These are phyloP conservation scores for Serilophus lunatus DNA, from an alignment of 2,113 vertebrate genomes.

Conservation along the genomic window DNA sequence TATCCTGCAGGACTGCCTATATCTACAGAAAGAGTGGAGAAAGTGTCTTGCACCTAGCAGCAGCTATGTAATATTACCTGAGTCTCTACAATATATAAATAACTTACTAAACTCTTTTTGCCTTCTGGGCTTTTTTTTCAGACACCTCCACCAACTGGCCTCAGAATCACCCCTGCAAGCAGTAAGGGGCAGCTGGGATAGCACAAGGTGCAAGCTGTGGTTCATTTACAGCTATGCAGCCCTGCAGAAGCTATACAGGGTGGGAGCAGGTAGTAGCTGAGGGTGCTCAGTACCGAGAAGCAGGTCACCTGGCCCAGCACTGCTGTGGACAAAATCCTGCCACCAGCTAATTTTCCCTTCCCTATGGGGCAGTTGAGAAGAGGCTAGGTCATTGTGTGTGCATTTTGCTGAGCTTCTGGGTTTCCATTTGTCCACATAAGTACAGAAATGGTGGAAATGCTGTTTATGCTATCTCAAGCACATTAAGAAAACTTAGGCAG, in stretches of 20 bases:
- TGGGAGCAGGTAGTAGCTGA: neutral
- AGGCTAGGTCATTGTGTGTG: neutral
- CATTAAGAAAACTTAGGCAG: constrained; percentile 31
- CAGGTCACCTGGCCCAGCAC: neutral
- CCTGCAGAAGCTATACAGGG: neutral
- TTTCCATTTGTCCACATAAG: constrained; percentile 32
- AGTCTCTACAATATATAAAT: neutral
- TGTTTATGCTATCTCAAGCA: constrained; percentile 22
- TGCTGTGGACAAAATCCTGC: neutral
- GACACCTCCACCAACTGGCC: neutral
- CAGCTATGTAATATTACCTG: neutral
- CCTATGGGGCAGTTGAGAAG: neutral
- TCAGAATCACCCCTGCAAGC: neutral
- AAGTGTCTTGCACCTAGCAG: neutral
- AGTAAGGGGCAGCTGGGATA: neutral
- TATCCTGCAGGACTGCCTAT: neutral
- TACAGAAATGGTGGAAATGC: neutral
- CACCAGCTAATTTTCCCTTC: neutral
- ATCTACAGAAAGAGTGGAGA: neutral
- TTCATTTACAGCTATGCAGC: neutral
- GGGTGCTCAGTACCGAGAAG: neutral
- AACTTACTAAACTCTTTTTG: neutral
- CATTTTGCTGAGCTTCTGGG: constrained; percentile 21
- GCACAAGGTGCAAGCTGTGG: neutral
- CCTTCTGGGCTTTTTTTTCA: neutral